Conservation (phyloP, 2,797 vertebrate species). For the Darevskia mixta region DNA sequence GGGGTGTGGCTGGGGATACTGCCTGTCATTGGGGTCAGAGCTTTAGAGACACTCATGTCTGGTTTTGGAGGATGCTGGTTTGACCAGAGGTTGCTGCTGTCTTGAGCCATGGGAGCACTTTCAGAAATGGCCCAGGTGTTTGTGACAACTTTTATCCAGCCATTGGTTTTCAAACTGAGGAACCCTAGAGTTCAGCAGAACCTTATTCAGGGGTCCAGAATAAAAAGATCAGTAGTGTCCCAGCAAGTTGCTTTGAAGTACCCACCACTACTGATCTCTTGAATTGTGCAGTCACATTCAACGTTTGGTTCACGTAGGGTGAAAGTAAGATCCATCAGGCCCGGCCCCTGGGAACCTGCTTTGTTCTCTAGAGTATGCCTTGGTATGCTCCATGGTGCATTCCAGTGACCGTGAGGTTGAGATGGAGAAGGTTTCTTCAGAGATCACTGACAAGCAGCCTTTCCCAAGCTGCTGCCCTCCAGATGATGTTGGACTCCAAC, state of each 20-base stretch:
- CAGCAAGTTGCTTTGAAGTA: neutral
- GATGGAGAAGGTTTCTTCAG: neutral
- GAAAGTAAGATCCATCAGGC: no score
- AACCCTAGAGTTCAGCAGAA: neutral
- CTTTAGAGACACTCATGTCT: neutral
- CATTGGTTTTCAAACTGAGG: neutral
- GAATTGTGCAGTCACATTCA: neutral
- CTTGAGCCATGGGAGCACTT: neutral
- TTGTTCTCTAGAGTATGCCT: neutral
- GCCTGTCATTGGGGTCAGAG: neutral
- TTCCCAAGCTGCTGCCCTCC: no score
- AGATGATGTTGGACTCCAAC: no score
- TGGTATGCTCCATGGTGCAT: neutral
- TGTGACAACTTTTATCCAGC: neutral
- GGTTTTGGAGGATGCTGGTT: neutral
- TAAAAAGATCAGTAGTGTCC: neutral
- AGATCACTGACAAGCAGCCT: neutral
- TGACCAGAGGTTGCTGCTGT: neutral
- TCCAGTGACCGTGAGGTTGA: neutral
- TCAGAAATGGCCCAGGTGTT: neutral
- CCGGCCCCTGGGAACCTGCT: neutral
- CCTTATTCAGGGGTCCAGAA: neutral
- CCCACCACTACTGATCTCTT: neutral
- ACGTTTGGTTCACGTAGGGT: neutral
- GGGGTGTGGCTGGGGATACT: neutral